Base-by-base conservation (phyloP, 2,888 invertebrate species). In the Agonum fuliginosum region DNA sequence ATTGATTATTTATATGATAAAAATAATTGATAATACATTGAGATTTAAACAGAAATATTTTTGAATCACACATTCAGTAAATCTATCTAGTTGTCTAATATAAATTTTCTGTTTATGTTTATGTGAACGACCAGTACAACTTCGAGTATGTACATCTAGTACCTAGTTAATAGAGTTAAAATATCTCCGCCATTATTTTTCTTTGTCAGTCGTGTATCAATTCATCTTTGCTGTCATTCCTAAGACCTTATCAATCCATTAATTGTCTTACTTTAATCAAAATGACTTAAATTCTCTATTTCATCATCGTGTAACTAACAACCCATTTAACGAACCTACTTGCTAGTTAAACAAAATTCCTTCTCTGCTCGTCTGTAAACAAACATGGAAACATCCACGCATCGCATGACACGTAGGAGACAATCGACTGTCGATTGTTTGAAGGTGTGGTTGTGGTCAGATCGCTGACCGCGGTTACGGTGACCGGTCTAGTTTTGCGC, bases 371-470 rank as follows among this genome's bases (percentile, higher is more conserved):
- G 1, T 27, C 10, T 12, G 30, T 62, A 62, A 62, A 62, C 58
- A 62, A 62, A 62, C 58, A 62, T 62, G 58, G 30, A 62, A 62
- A 62, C 58, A 62, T 62, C 30, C 14, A 62, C 58, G 58, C 58
- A 62, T 30, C 58, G 58, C 6, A 12, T 30, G 30, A 27, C 58
- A 62, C 17, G 58, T 6, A 30, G 14, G 27, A 46, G 48, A 70
- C 70, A 70, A 70, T 70, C 30, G 58, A 14, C 58, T 27, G 58
- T 62, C 58, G 58, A 62, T 70, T 70, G 70, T 62, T 70, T 70
- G 12, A 70, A 70, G 70, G 70, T 70, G 70, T 70, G 70, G 70
- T 70, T 48, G 70, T 46, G 43, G 22, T 69, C 22, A 48, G 30
- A 46, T 2, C 54, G 30, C 4, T 30, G 43, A 14, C 43, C 43